A percentile compares a stretch with the other conserved stretches of the same genome.
phyloP scores from a whole-genome alignment of 2,797 vertebrate species.

The Prunella strophiata region DNA sequence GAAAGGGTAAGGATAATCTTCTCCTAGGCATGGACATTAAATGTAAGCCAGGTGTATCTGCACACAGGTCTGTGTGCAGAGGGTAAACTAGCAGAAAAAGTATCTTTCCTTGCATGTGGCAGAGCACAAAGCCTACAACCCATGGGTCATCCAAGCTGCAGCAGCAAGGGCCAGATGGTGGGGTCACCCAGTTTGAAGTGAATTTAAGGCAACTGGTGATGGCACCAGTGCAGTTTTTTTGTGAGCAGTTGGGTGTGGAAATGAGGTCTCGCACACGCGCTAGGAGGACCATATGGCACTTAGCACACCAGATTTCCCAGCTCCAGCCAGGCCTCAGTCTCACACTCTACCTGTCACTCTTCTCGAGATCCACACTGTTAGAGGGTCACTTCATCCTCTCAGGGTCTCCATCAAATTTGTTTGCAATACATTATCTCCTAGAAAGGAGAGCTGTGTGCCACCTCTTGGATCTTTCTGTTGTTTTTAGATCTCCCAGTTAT shows the following conservation, averaged over 20 bases:
- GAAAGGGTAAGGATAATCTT: not conserved
- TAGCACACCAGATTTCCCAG: conserved; percentile 64
- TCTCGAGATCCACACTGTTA: conserved; percentile 7
- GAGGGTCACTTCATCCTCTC: conserved; percentile 53
- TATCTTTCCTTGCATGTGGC: not conserved
- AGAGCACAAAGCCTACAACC: not conserved
- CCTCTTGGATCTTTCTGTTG: not conserved
- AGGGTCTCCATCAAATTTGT: conserved; percentile 13
- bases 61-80: not conserved
- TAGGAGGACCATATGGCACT: conserved; percentile 46
- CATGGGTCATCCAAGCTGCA: not conserved
- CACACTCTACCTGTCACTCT: conserved; percentile 64
- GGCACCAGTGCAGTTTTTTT: conserved; percentile 26
- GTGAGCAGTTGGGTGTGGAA: conserved; percentile 61
- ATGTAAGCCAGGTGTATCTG: not conserved
- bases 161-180: conserved; percentile 31
- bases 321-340: conserved; percentile 70
- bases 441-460: not conserved
- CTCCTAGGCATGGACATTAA: not conserved
- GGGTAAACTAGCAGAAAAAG: not conserved
- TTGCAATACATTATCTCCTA: not conserved
- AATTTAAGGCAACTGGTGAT: conserved; percentile 30
- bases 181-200: not conserved
- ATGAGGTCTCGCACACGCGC: conserved; percentile 27
- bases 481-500: not conserved